These are phyloP conservation scores for Hycleus cichorii DNA, from an alignment of 1,140 invertebrate species.

Conservation along the genomic window DNA sequence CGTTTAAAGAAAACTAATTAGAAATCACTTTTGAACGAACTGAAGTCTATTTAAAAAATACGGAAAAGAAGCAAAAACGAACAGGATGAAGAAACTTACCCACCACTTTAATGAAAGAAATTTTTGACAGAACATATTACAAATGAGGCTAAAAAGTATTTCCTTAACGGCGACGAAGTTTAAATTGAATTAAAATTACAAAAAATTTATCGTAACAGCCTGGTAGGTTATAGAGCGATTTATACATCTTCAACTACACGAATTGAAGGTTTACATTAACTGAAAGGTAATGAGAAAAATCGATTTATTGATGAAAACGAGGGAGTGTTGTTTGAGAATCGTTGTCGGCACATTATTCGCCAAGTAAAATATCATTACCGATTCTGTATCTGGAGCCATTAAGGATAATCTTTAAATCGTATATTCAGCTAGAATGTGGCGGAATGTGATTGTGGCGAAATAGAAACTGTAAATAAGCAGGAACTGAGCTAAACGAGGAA, in stretches of 20 bases:
- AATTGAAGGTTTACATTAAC: too few species aligned
- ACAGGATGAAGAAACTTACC: background rate
- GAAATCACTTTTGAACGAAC: too few species aligned
- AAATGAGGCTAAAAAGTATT: background rate
- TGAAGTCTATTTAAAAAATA: too few species aligned
- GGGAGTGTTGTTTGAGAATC: too few species aligned
- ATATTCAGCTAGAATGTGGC: conserved; percentile 21
- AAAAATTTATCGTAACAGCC: too few species aligned
- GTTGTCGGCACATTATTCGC: background rate
- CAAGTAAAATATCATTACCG: conserved; percentile 20
- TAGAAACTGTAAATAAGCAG: conserved; percentile 24
- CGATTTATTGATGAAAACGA: too few species aligned
- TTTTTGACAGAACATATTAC: conserved; percentile 1
- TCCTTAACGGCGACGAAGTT: background rate
- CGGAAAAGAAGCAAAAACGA: background rate
- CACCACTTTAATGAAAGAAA: conserved; percentile 6
- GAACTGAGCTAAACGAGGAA: conserved; percentile 11
- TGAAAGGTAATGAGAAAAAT: too few species aligned
- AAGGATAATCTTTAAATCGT: conserved; percentile 26
- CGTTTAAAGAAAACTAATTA: conserved; percentile 8
- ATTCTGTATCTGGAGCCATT: conserved; percentile 23
- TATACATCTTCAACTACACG: too few species aligned
- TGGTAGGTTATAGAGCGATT: too few species aligned
- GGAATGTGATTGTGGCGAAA: conserved; percentile 23
- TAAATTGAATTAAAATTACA: background rate